Base-by-base conservation (phyloP, 1,140 invertebrate species). In the Drosophila leontia region DNA sequence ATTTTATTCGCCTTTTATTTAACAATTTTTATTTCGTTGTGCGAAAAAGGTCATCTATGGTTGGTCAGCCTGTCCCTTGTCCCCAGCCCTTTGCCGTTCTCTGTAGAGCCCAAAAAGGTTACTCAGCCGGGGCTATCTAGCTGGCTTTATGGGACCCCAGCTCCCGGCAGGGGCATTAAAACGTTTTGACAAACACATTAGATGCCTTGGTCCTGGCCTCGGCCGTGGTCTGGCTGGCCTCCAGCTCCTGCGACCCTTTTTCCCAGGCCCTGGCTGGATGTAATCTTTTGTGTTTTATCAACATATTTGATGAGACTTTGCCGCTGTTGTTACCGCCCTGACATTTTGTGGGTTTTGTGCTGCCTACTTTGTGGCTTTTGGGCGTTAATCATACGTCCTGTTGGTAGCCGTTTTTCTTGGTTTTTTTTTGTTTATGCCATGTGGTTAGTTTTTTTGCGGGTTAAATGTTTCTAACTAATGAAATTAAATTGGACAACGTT, bases 251-350 rank as follows among this genome's bases (percentile, higher is more conserved):
- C 48, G 63, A 71, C 50, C 76, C 83, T 80, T 65, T 64, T 65
- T 26, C 57, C 58, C 37, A 34, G 48, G 17, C 15, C 35, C 41
- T 17, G 39, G 34, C 11, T 65, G 57, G 60, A 45, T 78, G 60
- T 87, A 87, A 87, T 87, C 83, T 87, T 88, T 87, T 87, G 71
- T 83, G 84, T 88, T 88, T 88, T 87, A 87, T 87, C 83, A 87
- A 83, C 84, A 86, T 80, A 88, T 87, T 87, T 87, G 83, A 87
- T 87, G 85, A 88, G 86, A 79, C 77, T 80, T 80, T 72, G 64
- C 50, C 65, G 51, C 42, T 69, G 55, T 47, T 78, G 51, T 59
- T 78, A 45, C 35, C 41, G 48, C 19, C 56, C 59, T 75, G 80
- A 55, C 75, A 61, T 78, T 84, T 75, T 81, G 68, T 85, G 60